phyloP scores from a whole-genome alignment of 64 coral and sea anemone species.

The Montipora foliosa region DNA sequence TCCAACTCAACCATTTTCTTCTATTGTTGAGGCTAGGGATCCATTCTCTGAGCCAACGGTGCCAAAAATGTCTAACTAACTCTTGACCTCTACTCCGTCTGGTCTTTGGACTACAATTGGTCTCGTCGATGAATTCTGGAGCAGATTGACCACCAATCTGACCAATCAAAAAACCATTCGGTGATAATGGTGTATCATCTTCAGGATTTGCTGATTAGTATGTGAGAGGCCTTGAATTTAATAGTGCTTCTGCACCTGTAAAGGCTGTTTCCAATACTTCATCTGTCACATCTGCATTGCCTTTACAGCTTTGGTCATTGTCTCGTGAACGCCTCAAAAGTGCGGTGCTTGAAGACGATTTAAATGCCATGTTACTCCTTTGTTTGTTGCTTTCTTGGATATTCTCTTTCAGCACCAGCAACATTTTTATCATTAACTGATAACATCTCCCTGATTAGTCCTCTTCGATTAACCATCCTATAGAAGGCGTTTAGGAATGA shows the following conservation, averaged over 20 bases:
- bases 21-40: constrained; percentile 59
- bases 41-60: constrained; percentile 57
- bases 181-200: constrained; percentile 42
- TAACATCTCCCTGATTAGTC: background rate
- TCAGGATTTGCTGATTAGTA: constrained; percentile 56
- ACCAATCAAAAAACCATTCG: constrained; percentile 69
- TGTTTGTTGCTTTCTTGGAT: too few species aligned
- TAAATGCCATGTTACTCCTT: constrained; percentile 4
- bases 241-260: constrained; percentile 49
- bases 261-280: constrained; percentile 44
- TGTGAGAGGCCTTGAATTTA: constrained; percentile 68
- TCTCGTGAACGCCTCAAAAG: background rate
- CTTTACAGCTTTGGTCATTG: constrained; percentile 4
- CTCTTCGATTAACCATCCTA: background rate
- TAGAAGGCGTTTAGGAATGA: constrained; percentile 1
- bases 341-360: constrained; percentile 26
- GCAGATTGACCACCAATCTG: constrained; percentile 66
- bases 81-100: constrained; percentile 64
- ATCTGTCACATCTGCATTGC: constrained; percentile 76
- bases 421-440: background rate
- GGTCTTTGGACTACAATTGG: constrained; percentile 20
- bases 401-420: background rate
- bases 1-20: constrained; percentile 37
- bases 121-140: constrained; percentile 43
- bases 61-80: constrained; percentile 62